These are phyloP conservation scores for Caenorhabditis virilis DNA, from an alignment of 2,888 invertebrate species.

Conservation along the genomic window DNA sequence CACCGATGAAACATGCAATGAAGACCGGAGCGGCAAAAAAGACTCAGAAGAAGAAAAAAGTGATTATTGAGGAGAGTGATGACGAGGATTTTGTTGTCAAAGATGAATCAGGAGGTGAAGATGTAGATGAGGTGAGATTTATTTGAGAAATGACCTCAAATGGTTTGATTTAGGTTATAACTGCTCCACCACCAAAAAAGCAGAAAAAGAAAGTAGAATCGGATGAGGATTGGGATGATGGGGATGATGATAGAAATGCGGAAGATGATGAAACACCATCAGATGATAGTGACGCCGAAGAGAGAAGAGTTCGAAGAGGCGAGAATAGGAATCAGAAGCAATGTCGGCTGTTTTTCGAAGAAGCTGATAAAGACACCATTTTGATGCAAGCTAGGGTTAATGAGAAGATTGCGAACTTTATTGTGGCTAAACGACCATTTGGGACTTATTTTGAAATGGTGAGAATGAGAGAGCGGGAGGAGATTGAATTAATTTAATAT, in stretches of 20 bases:
- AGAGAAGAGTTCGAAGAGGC: constrained; percentile 21
- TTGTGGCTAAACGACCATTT: constrained; percentile 41
- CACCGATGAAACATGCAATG: constrained; percentile 28
- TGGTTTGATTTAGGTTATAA: too few relatives aligned
- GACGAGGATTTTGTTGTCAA: constrained; percentile 19
- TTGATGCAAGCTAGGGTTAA: constrained; percentile 43
- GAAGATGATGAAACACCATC: constrained; percentile 39
- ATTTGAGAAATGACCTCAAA: too few relatives aligned
- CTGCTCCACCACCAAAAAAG: constrained; percentile 7
- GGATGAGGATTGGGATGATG: constrained; percentile 39
- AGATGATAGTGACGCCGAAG: constrained; percentile 48
- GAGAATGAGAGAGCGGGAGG: neutral
- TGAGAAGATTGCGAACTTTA: constrained; percentile 43
- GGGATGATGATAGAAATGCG: constrained; percentile 25
- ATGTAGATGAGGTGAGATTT: constrained; percentile 3
- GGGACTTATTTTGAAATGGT: constrained; percentile 32
- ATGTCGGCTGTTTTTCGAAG: constrained; percentile 45
- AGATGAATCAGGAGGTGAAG: constrained; percentile 9
- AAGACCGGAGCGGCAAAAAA: constrained; percentile 20
- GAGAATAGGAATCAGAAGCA: constrained; percentile 30
- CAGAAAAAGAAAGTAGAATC: constrained; percentile 24
- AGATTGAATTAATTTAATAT: neutral
- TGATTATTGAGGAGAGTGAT: constrained; percentile 25
- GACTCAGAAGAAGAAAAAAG: constrained; percentile 11
- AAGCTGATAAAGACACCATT: constrained; percentile 28